These are phyloP conservation scores for Brachionus rotundiformis DNA, from an alignment of 1,140 invertebrate species.

Conservation along the genomic window DNA sequence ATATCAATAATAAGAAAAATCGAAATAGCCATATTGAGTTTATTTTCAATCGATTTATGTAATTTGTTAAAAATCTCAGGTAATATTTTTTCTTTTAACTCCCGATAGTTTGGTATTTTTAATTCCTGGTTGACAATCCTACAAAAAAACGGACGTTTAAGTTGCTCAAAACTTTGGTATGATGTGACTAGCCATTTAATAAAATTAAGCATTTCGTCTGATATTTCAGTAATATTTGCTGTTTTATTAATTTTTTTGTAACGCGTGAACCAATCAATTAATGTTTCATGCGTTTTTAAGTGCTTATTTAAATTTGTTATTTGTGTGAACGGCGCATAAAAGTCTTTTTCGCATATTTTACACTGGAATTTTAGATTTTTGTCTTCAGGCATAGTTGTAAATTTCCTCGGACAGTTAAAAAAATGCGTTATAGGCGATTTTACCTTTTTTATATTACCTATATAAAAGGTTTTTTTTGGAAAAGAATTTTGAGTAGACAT, in stretches of 20 bases:
- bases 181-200: constrained; percentile 11
- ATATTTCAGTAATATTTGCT: not conserved
- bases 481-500: not conserved
- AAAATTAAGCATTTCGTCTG: not conserved
- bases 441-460: not conserved
- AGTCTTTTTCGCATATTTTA: not conserved
- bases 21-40: not conserved
- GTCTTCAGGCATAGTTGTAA: not conserved
- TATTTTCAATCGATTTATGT: not conserved
- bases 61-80: not conserved
- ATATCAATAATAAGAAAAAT: not conserved
- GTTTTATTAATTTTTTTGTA: not conserved
- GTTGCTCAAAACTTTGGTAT: not conserved
- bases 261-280: not conserved
- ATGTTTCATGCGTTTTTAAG: not conserved
- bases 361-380: constrained; percentile 2
- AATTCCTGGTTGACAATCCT: not conserved
- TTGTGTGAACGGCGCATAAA: not conserved
- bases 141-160: not conserved
- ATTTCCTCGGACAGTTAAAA: not conserved
- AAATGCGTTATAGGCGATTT: not conserved
- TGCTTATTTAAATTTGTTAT: constrained; percentile 19
- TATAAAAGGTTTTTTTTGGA: not conserved
- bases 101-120: not conserved
- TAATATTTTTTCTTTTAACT: not conserved